These are phyloP conservation scores for Leuciscus waleckii DNA, from an alignment of 2,797 vertebrate species.

Conservation along the genomic window DNA sequence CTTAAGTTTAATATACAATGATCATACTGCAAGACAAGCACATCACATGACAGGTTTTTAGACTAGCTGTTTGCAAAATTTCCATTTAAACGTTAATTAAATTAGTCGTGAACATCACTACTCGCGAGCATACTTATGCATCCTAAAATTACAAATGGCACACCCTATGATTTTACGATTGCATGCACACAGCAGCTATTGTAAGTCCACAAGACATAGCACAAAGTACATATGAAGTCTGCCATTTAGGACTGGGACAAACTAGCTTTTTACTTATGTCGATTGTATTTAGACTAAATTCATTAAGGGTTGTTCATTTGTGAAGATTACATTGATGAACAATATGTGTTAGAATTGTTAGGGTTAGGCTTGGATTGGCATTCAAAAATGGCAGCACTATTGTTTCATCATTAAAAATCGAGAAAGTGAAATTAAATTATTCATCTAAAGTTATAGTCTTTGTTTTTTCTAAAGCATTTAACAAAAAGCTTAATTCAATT, in stretches of 20 bases:
- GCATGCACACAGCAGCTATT: too few relatives aligned
- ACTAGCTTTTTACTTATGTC: neutral
- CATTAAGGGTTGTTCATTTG: neutral
- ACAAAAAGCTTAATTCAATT: neutral
- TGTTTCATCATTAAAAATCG: neutral
- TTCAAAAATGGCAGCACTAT: neutral
- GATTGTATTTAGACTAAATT: neutral
- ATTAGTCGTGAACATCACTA: too few relatives aligned
- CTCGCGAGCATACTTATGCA: rapidly evolving
- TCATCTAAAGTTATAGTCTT: neutral
- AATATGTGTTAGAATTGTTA: too few relatives aligned
- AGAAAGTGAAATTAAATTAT: neutral
- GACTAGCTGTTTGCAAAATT: too few relatives aligned
- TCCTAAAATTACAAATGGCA: too few relatives aligned
- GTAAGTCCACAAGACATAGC: too few relatives aligned
- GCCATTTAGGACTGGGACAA: neutral
- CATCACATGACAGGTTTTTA: too few relatives aligned
- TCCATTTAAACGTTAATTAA: too few relatives aligned
- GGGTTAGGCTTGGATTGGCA: neutral
- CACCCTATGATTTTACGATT: too few relatives aligned
- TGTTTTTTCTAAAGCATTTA: neutral
- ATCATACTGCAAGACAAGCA: too few relatives aligned
- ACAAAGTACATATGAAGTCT: too few relatives aligned
- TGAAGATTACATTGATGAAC: neutral
- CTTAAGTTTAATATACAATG: too few relatives aligned